These are phyloP conservation scores for Aegotheles bennettii DNA, from an alignment of 2,113 vertebrate species.

Conservation along the genomic window DNA sequence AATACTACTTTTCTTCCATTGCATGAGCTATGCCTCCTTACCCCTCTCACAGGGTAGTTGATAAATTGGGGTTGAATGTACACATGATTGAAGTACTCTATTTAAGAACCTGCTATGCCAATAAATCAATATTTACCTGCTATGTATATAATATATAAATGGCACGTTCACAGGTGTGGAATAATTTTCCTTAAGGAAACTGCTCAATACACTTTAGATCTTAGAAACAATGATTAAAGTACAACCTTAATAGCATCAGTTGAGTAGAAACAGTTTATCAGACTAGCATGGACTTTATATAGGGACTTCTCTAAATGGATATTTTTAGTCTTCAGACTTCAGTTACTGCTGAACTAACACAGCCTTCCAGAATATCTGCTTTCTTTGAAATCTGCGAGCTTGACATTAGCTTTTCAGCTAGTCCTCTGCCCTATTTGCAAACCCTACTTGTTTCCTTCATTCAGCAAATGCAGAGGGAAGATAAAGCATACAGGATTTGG, in stretches of 20 bases:
- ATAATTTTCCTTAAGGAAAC: not conserved
- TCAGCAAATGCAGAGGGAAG: not conserved
- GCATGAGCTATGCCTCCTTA: not conserved
- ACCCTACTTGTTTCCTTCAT: not conserved
- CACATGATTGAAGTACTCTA: not conserved
- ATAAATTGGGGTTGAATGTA: not conserved
- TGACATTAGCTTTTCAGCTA: not conserved
- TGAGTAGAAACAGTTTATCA: not conserved
- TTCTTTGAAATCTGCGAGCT: not conserved
- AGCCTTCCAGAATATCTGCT: not conserved
- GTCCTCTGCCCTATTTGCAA: not conserved
- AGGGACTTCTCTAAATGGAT: not conserved
- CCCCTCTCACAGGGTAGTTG: not conserved
- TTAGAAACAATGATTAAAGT: not conserved
- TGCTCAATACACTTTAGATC: not conserved
- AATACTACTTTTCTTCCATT: not conserved
- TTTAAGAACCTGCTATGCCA: not conserved
- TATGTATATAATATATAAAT: not conserved
- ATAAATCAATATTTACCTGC: conserved; percentile 13
- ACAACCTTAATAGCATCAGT: not conserved
- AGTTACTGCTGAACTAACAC: not conserved
- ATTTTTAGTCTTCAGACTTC: not conserved
- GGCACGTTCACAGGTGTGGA: not conserved
- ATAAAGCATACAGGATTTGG: not conserved
- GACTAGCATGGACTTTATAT: not conserved